Evolutionary conservation across 2,113 vertebrate genomes (phyloP), one percentile per base, ranked within the genome.

Genomic region (Rhipidura dahli): DNA sequence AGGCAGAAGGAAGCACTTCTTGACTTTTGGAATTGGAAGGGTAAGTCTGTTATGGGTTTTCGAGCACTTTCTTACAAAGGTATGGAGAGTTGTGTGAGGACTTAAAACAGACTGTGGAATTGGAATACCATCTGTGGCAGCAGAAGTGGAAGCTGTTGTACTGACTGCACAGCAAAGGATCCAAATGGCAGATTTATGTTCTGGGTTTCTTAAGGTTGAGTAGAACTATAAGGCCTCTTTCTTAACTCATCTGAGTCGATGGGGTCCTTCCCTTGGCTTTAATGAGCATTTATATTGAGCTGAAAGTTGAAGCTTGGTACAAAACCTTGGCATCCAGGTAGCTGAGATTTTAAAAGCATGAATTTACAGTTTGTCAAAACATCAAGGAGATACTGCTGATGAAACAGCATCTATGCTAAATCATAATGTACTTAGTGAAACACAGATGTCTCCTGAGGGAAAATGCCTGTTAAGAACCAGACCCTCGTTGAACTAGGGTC

Each of bases 351-450:
- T 92, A 68, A 93, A 95, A 94, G 53, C 45, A 80, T 68, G 45
- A 90, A 94, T 93, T 95, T 95, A 82, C 81, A 51, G 68, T 87
- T 87, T 92, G 83, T 90, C 87, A 91, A 87, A 95, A 81, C 61
- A 83, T 15, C 66, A 92, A 86, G 73, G 73, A 89, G 63, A 61
- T 69, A 45, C 22, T 72, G 65, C 69, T 84, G 89, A 87, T 94
- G 82, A 93, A 91, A 82, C 35, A 73, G 23, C 53, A 65, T 68
- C 77, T 59, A 17, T 63, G 50, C 44, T 89, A 88, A 90, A 93
- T 91, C 75, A 80, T 86, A 91, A 73, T 27, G 40, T 17, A 73
- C n/a, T 77, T 70, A 59, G 39, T 31, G 54, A 85, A 91, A 65
- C 45, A 53, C 23, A 60, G 27, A 44, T 24, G 5, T 44, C 31